Evolutionary conservation across 2,797 vertebrate species (phyloP).

Genomic region (Sebastes matsubarae): DNA sequence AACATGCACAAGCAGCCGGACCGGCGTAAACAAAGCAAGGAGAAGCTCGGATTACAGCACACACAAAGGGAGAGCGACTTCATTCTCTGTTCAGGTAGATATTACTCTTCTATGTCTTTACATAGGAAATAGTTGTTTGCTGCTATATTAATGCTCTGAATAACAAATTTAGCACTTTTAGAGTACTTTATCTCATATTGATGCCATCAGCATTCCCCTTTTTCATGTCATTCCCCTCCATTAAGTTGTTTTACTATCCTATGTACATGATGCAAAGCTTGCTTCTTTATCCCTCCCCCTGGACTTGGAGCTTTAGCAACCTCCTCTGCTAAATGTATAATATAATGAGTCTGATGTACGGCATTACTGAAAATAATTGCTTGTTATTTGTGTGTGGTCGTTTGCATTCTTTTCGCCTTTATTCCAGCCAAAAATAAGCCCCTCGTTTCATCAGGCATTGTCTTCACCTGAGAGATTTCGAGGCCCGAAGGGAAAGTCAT

Average conservation of each 20-base stretch:
- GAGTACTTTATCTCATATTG: constrained; percentile 9
- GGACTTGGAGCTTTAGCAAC: neutral
- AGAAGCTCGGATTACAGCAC: neutral
- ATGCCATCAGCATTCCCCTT: constrained; percentile 11
- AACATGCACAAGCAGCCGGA: neutral
- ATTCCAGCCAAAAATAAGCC: constrained; percentile 7
- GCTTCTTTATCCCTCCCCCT: neutral
- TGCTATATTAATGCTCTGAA: neutral
- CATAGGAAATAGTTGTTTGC: no score
- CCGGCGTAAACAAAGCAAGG: neutral
- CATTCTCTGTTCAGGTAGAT: neutral
- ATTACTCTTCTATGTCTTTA: neutral
- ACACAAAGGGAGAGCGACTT: neutral
- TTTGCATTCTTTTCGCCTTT: constrained; percentile 11
- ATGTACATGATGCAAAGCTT: constrained; percentile 1
- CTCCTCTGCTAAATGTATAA: constrained; percentile 17
- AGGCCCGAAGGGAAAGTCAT: constrained; percentile 20
- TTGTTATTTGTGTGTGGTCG: neutral
- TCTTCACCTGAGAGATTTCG: constrained; percentile 43
- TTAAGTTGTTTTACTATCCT: constrained; percentile 23
- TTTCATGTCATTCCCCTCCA: neutral
- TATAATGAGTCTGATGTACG: constrained; percentile 7
- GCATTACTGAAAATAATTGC: constrained; percentile 28
- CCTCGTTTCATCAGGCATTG: constrained; percentile 1
- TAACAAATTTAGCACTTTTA: neutral